Base-by-base conservation (phyloP, 2,888 invertebrate genomes). In the Tachystola acroxantha region DNA sequence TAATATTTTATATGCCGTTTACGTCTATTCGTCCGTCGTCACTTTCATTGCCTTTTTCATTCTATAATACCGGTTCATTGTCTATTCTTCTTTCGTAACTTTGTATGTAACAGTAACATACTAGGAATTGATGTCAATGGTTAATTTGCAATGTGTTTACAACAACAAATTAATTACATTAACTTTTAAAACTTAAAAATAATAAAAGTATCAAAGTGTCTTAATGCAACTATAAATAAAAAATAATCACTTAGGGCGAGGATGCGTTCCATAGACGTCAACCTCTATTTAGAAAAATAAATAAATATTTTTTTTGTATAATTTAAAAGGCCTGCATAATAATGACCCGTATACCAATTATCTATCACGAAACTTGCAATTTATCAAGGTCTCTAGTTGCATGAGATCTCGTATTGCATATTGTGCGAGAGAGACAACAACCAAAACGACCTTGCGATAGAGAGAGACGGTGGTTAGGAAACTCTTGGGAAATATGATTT, bases 301-400 rank as follows among this genome's bases (percentile, higher is more conserved):
- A 22, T 6, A 13, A 32, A 20, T 6, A 22, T 32, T 2, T 10
- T 25, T 35, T 35, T 19, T 35, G 22, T n/a, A 50, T 55, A 64
- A 63, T 54, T 58, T 59, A 56, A 58, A 66, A 69, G n/a, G 56
- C 67, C 70, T 62, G 74, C 66, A 79, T 79, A 71, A 67, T 73
- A 75, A 70, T 64, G 51, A 73, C 81, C 82, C 78, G 78, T 78
- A 84, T 78, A 75, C 67, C 71, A 79, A 82, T 81, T 82, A 80
- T 79, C 82, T 81, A 81, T 76, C 81, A 79, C 85, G 84, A 86
- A 86, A 82, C 79, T 81, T 80, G 82, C 82, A 81, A 74, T 77
- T 70, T 77, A 82, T 77, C 86, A 86, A 85, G 86, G 86, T 79
- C 79, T 69, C 50, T 64, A 68, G 75, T 81, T 84, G 85, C 84